phyloP scores from a whole-genome alignment of 2,888 invertebrate species.

The Drosophila pullipes region DNA sequence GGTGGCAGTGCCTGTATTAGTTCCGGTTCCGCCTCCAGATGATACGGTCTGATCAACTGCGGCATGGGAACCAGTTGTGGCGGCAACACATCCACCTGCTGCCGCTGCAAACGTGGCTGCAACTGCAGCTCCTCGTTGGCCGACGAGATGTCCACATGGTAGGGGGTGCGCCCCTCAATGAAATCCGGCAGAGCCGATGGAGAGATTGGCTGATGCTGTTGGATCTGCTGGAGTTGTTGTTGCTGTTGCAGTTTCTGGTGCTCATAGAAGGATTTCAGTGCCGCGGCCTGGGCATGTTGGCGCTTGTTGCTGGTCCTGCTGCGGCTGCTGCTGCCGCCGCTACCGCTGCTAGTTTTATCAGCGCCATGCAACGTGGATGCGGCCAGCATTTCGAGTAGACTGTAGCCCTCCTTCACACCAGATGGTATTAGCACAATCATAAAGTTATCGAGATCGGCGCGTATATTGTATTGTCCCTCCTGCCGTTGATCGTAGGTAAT shows the following conservation, averaged over 20 bases:
- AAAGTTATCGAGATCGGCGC: constrained; percentile 91
- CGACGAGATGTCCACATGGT: constrained; percentile 88
- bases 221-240: constrained; percentile 36
- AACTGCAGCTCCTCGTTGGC: constrained; percentile 72
- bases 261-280: constrained; percentile 59
- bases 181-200: constrained; percentile 85
- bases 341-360: constrained; percentile 32
- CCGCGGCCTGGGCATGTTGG: constrained; percentile 50
- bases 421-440: constrained; percentile 89
- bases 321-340: background rate
- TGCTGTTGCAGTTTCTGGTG: constrained; percentile 53
- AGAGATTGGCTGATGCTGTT: constrained; percentile 42
- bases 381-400: constrained; percentile 79
- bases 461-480: constrained; percentile 91
- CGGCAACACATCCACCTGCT: constrained; percentile 84
- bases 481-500: constrained; percentile 89
- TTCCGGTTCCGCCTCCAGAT: constrained; percentile 83
- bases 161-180: constrained; percentile 89
- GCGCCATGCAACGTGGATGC: constrained; percentile 73
- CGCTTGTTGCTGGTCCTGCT: constrained; percentile 55
- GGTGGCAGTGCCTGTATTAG: constrained; percentile 83
- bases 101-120: constrained; percentile 74
- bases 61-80: constrained; percentile 83
- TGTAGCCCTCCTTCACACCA: constrained; percentile 76
- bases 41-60: constrained; percentile 83